Conservation (phyloP, 2,797 vertebrate genomes). For the Apogon talboti region DNA sequence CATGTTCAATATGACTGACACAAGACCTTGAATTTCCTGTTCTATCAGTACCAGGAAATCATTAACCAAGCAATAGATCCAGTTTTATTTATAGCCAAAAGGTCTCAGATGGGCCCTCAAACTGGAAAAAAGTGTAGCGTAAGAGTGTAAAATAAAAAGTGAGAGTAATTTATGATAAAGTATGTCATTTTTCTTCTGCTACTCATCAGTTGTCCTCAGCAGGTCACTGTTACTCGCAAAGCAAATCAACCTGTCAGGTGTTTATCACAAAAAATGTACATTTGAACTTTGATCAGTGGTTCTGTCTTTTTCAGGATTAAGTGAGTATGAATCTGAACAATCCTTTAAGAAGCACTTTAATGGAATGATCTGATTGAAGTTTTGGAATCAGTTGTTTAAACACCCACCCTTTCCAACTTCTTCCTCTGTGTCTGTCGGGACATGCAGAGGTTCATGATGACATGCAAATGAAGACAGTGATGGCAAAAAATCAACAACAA, state of each 20-base stretch:
- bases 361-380: conserved; percentile 3
- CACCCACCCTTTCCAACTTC: conserved; percentile 11
- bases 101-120: neutral
- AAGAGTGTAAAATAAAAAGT: too few species aligned
- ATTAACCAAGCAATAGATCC: neutral
- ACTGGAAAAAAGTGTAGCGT: conserved; percentile 1
- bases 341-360: neutral
- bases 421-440: conserved; percentile 46
- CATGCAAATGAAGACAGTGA: neutral
- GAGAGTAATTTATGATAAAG: too few species aligned
- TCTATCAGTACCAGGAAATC: neutral
- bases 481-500: conserved; percentile 31
- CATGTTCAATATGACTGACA: neutral
- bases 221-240: too few species aligned
- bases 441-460: conserved; percentile 27
- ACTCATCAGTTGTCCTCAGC: too few species aligned
- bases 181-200: too few species aligned
- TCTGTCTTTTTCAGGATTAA: neutral
- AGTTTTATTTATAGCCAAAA: conserved; percentile 14
- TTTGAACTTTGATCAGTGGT: too few species aligned
- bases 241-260: too few species aligned
- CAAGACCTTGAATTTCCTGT: neutral
- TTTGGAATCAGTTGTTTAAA: conserved; percentile 10
- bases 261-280: too few species aligned
- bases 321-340: neutral